Conservation (phyloP, 2,797 vertebrate species). For the Mus caroli region DNA sequence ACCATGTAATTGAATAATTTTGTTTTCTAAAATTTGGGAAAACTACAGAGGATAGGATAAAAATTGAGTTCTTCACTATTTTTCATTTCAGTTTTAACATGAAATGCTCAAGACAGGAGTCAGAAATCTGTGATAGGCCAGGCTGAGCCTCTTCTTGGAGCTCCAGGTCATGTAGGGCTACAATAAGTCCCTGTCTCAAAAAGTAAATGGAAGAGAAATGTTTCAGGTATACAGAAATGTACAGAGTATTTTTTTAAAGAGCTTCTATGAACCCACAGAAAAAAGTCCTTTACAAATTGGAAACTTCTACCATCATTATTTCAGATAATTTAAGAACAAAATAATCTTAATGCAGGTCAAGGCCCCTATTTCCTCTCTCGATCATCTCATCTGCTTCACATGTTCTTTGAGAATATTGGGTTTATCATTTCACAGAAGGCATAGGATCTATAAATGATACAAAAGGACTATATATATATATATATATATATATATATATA, state of each 20-base stretch:
- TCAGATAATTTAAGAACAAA: conserved; percentile 45
- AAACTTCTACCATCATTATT: not conserved
- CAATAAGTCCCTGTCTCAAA: not conserved
- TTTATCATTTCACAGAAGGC: conserved; percentile 14
- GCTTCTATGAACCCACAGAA: not conserved
- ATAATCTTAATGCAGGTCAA: not conserved
- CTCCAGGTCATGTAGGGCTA: not conserved
- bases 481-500: not conserved
- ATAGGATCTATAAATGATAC: conserved; percentile 17
- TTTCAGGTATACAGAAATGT: conserved; percentile 3
- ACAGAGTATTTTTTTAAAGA: not conserved
- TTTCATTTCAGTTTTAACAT: not conserved
- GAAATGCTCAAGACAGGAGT: not conserved
- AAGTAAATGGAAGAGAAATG: not conserved
- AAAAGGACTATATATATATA: not conserved
- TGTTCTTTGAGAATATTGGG: not conserved
- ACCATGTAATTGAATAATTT: not conserved
- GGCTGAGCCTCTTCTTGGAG: not conserved
- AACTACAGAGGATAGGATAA: not conserved
- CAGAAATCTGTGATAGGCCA: not conserved
- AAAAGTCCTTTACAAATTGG: not conserved
- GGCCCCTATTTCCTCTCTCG: not conserved
- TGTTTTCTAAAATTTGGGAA: conserved; percentile 29
- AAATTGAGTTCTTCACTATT: not conserved
- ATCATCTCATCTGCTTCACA: not conserved